A percentile compares a stretch with the other conserved stretches of the same genome.
These are phyloP conservation scores for Heliconius himera DNA, from an alignment of 1,140 invertebrate species.

Conservation along the genomic window DNA sequence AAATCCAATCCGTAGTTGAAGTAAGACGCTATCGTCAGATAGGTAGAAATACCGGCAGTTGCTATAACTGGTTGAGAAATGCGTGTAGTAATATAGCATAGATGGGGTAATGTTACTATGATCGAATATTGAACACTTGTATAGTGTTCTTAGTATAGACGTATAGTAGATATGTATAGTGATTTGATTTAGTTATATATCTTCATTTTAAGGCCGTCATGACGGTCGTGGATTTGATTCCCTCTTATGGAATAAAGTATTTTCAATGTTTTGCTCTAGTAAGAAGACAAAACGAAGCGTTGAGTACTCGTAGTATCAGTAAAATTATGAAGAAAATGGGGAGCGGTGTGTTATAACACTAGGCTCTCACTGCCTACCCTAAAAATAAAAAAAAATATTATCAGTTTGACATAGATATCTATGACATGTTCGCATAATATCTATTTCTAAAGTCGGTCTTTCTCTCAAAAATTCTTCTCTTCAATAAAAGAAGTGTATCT, in stretches of 20 bases:
- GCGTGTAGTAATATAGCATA: constrained; percentile 18
- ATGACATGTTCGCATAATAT: no score
- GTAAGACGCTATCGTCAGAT: background rate
- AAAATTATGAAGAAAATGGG: no score
- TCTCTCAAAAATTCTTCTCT: background rate
- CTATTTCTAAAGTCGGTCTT: no score
- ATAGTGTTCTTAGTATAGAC: background rate
- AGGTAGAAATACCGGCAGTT: constrained; percentile 21
- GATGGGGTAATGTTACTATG: constrained; percentile 15
- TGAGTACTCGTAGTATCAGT: background rate
- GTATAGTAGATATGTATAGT: no score
- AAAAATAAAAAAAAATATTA: background rate
- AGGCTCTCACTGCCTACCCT: background rate
- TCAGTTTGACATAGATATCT: no score
- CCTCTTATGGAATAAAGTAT: no score
- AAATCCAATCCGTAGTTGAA: background rate
- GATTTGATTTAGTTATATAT: no score
- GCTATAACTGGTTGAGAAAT: constrained; percentile 19
- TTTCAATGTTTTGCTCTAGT: no score
- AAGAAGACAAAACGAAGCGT: background rate
- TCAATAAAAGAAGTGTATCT: background rate
- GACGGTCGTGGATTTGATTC: background rate
- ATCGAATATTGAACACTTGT: constrained; percentile 9
- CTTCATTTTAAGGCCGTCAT: no score
- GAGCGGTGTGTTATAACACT: background rate